phyloP scores from a whole-genome alignment of 1,140 invertebrate genomes.

The Theocolax elegans region DNA sequence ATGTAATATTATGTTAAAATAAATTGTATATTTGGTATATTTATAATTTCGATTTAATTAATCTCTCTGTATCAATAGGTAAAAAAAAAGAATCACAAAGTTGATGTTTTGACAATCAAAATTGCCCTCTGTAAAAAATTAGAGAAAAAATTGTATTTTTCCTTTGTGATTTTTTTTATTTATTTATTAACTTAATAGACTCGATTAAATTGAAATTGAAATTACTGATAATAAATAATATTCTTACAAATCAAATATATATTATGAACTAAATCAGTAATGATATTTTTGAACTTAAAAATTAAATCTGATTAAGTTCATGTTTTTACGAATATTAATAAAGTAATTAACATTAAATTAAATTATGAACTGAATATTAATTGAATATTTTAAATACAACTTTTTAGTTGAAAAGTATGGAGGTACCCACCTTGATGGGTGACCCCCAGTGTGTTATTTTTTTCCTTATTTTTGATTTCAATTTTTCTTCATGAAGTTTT shows the following conservation, averaged over 20 bases:
- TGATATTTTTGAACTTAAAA: background rate
- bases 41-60: no score
- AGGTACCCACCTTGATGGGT: slow-evolving; percentile 60
- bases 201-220: no score
- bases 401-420: slow-evolving; percentile 32
- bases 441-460: slow-evolving; percentile 52
- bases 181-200: no score
- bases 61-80: no score
- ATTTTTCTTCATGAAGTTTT: slow-evolving; percentile 45
- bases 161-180: no score
- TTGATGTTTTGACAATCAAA: no score
- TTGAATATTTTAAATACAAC: background rate
- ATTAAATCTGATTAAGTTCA: no score
- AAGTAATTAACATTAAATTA: background rate
- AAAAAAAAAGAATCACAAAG: no score
- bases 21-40: no score
- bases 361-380: slow-evolving; percentile 2
- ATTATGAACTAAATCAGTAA: background rate
- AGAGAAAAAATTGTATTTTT: no score
- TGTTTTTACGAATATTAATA: slow-evolving; percentile 21
- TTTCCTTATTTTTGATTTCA: slow-evolving; percentile 26
- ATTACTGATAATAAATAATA: background rate
- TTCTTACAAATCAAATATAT: background rate
- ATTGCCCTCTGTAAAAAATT: no score
- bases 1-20: no score